A percentile compares a stretch with the other conserved stretches of the same genome.
Conservation (phyloP, 2,113 vertebrate genomes). For the Oryzias melastigma region DNA sequence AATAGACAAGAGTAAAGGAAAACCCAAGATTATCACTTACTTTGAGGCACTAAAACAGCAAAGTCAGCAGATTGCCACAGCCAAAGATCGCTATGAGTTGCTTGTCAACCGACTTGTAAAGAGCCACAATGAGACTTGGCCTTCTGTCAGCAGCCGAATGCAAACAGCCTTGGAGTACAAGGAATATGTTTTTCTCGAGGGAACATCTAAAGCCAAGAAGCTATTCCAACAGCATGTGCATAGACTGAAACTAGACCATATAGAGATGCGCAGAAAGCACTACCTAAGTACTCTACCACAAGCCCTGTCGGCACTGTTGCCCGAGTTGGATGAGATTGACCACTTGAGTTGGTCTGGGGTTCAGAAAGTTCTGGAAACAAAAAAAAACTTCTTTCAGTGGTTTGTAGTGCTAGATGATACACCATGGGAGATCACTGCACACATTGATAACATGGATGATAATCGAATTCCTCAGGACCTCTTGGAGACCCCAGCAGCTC, state of each 20-base stretch:
- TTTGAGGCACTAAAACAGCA: slow-evolving; percentile 97
- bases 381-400: slow-evolving; percentile 89
- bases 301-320: slow-evolving; percentile 84
- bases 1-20: slow-evolving; percentile 88
- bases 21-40: slow-evolving; percentile 95
- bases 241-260: slow-evolving; percentile 92
- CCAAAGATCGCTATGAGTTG: slow-evolving; percentile 96
- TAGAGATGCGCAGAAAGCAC: slow-evolving; percentile 85
- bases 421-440: slow-evolving; percentile 89
- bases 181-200: slow-evolving; percentile 94
- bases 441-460: slow-evolving; percentile 85
- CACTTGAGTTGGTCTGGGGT: slow-evolving; percentile 85
- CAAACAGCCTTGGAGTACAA: slow-evolving; percentile 84
- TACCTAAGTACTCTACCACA: slow-evolving; percentile 86
- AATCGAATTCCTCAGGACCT: slow-evolving; percentile 93
- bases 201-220: slow-evolving; percentile 92
- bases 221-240: slow-evolving; percentile 92
- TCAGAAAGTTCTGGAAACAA: slow-evolving; percentile 89
- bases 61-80: slow-evolving; percentile 93
- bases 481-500: slow-evolving; percentile 83
- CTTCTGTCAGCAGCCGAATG: slow-evolving; percentile 82
- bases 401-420: slow-evolving; percentile 94
- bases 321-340: slow-evolving; percentile 90
- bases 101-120: slow-evolving; percentile 87
- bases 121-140: slow-evolving; percentile 90